These are phyloP conservation scores for Austrofundulus limnaeus DNA, from an alignment of 2,113 vertebrate species.

Conservation along the genomic window DNA sequence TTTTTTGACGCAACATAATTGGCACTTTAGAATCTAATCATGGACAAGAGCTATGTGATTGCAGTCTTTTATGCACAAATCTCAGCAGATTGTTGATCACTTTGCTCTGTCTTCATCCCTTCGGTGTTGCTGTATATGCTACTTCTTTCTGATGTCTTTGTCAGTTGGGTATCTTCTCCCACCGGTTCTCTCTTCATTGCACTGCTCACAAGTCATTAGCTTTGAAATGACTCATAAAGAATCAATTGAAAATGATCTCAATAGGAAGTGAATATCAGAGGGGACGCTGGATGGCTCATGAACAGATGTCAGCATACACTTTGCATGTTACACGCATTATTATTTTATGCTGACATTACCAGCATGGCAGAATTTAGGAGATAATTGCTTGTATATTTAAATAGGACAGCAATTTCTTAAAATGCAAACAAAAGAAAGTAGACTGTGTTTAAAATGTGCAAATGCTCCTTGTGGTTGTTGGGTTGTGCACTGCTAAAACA, in stretches of 20 bases:
- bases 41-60: constrained; percentile 87
- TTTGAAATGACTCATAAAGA: constrained; percentile 90
- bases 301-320: constrained; percentile 61
- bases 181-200: constrained; percentile 79
- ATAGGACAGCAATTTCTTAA: constrained; percentile 58
- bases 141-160: constrained; percentile 75
- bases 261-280: constrained; percentile 62
- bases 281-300: constrained; percentile 46
- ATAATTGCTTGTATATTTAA: constrained; percentile 46
- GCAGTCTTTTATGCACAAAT: constrained; percentile 92
- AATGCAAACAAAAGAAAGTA: constrained; percentile 12
- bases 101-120: constrained; percentile 52
- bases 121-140: constrained; percentile 57
- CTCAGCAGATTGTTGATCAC: constrained; percentile 88
- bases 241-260: constrained; percentile 79
- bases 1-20: constrained; percentile 97
- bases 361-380: constrained; percentile 52
- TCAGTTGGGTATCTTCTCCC: constrained; percentile 87
- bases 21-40: constrained; percentile 98
- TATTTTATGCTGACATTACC: constrained; percentile 61
- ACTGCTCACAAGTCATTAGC: constrained; percentile 88
- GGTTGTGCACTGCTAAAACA: constrained; percentile 10
- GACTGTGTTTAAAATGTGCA: constrained; percentile 13
- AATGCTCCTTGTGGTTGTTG: constrained; percentile 23
- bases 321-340: constrained; percentile 54